phyloP scores from a whole-genome alignment of 2,888 invertebrate genomes.

The Tiphia femorata region DNA sequence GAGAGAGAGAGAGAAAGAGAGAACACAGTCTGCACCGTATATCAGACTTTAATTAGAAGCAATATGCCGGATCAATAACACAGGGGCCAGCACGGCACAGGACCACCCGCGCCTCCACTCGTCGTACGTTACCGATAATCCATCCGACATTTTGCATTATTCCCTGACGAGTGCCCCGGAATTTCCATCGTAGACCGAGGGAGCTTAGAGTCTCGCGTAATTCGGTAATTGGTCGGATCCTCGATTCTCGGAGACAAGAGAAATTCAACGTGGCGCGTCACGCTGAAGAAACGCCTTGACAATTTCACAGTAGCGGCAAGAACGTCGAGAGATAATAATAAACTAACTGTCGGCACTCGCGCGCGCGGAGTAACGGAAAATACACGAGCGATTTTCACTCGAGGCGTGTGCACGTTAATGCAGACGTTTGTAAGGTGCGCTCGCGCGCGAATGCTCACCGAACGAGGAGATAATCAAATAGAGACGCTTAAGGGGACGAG shows the following conservation, averaged over 20 bases:
- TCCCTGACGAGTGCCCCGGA: not conserved
- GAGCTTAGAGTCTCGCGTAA: too few species aligned
- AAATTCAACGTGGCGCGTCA: not conserved
- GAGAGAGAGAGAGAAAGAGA: not conserved
- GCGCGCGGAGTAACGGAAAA: not conserved
- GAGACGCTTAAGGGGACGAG: not conserved
- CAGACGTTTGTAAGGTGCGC: too few species aligned
- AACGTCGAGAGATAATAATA: not conserved
- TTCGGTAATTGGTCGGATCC: not conserved
- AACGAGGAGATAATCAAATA: not conserved
- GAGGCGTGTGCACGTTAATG: not conserved
- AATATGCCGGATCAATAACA: constrained; percentile 31
- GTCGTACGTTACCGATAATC: constrained; percentile 18
- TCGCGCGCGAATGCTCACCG: not conserved
- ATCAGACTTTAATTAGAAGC: constrained; percentile 41
- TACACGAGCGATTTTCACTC: not conserved
- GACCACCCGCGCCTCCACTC: not conserved
- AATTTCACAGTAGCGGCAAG: not conserved
- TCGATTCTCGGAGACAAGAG: not conserved
- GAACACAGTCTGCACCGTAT: constrained; percentile 9
- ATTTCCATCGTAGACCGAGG: not conserved
- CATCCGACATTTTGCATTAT: constrained; percentile 12
- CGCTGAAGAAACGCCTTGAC: not conserved
- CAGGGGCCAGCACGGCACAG: not conserved
- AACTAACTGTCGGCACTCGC: not conserved